These are phyloP conservation scores for Pyrocephalus nanus DNA, from an alignment of 2,797 vertebrate species.

Conservation along the genomic window DNA sequence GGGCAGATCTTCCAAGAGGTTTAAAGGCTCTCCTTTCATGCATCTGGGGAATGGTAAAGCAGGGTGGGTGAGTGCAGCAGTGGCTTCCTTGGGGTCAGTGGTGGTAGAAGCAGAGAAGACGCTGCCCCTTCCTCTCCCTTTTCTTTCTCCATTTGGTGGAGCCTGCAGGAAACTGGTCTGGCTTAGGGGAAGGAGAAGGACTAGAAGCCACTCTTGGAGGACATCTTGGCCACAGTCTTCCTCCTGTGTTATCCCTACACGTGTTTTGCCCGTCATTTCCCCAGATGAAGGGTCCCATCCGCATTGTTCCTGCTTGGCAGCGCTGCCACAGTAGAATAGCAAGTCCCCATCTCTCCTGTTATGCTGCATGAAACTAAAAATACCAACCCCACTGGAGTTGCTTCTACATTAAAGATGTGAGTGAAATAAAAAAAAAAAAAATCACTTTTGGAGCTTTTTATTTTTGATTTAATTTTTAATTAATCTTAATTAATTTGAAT, in stretches of 20 bases:
- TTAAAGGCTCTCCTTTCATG: background rate
- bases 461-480: conserved; percentile 67
- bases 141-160: background rate
- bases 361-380: conserved; percentile 43
- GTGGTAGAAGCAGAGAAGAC: background rate
- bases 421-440: conserved; percentile 17
- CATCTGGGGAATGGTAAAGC: background rate
- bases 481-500: conserved; percentile 56
- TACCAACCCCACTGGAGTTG: conserved; percentile 49
- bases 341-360: conserved; percentile 14
- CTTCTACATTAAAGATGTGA: conserved; percentile 60
- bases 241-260: background rate
- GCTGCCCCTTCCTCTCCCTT: background rate
- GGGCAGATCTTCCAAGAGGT: background rate
- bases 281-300: rapidly evolving
- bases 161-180: rapidly evolving
- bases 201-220: background rate
- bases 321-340: background rate
- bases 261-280: background rate
- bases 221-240: background rate
- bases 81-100: background rate
- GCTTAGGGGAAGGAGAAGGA: background rate
- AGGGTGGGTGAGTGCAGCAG: background rate
- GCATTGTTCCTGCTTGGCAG: background rate
- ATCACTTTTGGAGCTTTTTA: conserved; percentile 30